Evolutionary conservation across 1,140 invertebrate species (phyloP), one percentile per base, ranked within the genome.

Genomic region (Diploscapter pachys): DNA sequence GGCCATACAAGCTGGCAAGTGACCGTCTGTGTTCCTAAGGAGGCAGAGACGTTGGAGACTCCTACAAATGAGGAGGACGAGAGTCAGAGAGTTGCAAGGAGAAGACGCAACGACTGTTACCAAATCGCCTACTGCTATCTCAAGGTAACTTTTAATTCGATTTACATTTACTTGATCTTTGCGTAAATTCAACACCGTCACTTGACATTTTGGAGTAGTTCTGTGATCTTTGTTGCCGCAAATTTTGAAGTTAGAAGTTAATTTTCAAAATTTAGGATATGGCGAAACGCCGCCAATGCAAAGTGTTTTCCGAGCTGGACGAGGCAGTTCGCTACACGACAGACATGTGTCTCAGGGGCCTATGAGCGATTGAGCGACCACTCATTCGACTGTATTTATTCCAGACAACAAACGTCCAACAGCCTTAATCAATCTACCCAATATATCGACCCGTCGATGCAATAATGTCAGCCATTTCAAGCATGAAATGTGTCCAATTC

Each of bases 1-100:
- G 82, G 83, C 52, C 83, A 85, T 55, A 72, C 80, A 3, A 84
- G 83, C 67, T 84, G 82, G 83, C 80, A 85, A 67, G 82, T 85
- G 9, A 85, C 84, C 8, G 83, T 85, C 8, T 85, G 83, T 67
- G 84, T 85, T 13, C 84, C 83, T 8, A 61, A 71, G 13, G 84
- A 85, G 69, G 84, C 83, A 31, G 82, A 85, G 54, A 77, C 76
- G 4, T 67, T 85, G 4, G 79, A 83, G 52, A 71, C 81, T n/a
- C 62, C 82, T 8, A 75, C 80, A 11, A 56, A 63, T 9, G 63
- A 75, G 75, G 55, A 11, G n/a, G 66, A 62, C 54, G 81, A 80
- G 31, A 64, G 63, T n/a, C 68, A 71, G n/a, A 69, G 78, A n/a
- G 64, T 66, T 59, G 71, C 70, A 8, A 61, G 71, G 5, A 49